phyloP scores from a whole-genome alignment of 2,113 vertebrate genomes.

The Telmatochromis brichardi region DNA sequence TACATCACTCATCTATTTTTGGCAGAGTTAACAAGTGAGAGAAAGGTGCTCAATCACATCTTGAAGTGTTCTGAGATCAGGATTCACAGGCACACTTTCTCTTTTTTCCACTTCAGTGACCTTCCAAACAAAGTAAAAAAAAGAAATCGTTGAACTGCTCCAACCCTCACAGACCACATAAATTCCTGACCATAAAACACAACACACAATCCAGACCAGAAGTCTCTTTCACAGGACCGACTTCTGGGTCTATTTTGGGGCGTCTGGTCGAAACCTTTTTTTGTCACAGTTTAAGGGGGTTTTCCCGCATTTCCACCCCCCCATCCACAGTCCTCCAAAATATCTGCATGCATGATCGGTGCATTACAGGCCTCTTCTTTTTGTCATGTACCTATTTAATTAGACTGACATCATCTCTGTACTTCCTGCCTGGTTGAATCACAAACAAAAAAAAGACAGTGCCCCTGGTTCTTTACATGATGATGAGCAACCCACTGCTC shows the following conservation, averaged over 20 bases:
- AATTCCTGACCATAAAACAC: constrained; percentile 35
- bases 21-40: not conserved
- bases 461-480: constrained; percentile 26
- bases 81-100: constrained; percentile 15
- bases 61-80: not conserved
- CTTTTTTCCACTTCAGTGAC: constrained; percentile 5
- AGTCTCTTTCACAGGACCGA: constrained; percentile 3
- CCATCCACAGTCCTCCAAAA: not conserved
- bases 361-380: not conserved
- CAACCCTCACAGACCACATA: constrained; percentile 47
- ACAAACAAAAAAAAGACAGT: constrained; percentile 7
- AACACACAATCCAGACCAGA: constrained; percentile 37
- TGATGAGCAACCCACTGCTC: constrained; percentile 40
- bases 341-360: not conserved
- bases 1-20: constrained; percentile 18
- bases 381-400: constrained; percentile 31
- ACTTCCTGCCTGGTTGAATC: constrained; percentile 30
- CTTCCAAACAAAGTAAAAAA: not conserved
- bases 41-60: constrained; percentile 15
- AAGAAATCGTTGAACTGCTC: not conserved
- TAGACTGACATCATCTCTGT: constrained; percentile 20
- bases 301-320: not conserved
- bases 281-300: not conserved
- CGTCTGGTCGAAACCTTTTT: not conserved
- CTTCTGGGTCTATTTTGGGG: constrained; percentile 4